These are phyloP conservation scores for Syndactyla subalaris DNA, from an alignment of 2,797 vertebrate species.

Conservation along the genomic window DNA sequence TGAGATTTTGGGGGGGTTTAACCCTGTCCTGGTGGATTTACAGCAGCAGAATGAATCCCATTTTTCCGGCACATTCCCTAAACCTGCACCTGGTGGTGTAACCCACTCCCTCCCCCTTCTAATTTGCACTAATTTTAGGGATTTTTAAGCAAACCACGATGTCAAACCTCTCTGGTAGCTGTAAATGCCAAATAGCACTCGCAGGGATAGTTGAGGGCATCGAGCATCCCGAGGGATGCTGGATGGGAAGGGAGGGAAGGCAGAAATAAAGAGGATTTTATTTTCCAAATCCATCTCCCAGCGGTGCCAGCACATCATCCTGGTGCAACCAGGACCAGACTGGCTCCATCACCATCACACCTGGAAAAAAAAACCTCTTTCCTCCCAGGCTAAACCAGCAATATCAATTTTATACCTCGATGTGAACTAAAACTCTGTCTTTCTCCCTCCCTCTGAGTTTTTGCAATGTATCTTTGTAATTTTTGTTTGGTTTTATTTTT, in stretches of 20 bases:
- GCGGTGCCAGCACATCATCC: fast-evolving
- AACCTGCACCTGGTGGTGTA: background rate
- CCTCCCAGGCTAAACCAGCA: constrained; percentile 15
- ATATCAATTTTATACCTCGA: constrained; percentile 43
- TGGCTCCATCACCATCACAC: background rate
- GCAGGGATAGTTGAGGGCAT: background rate
- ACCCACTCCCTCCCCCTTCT: background rate
- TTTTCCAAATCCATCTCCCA: background rate
- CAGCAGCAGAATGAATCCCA: background rate
- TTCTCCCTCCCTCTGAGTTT: background rate
- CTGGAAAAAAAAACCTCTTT: background rate
- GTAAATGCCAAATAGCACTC: constrained; percentile 13
- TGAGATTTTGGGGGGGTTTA: background rate
- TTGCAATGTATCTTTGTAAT: background rate
- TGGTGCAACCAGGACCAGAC: background rate
- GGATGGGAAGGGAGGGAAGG: background rate
- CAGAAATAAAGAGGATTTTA: background rate
- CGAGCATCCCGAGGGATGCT: background rate
- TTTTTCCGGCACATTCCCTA: fast-evolving
- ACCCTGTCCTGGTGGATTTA: background rate
- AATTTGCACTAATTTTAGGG: constrained; percentile 66
- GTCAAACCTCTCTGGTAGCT: background rate
- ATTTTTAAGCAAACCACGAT: background rate
- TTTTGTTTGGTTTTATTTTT: background rate
- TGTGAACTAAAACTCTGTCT: background rate